Evolutionary conservation across 2,113 vertebrate species (phyloP).

Genomic region (Petrocephalus microphthalmus): DNA sequence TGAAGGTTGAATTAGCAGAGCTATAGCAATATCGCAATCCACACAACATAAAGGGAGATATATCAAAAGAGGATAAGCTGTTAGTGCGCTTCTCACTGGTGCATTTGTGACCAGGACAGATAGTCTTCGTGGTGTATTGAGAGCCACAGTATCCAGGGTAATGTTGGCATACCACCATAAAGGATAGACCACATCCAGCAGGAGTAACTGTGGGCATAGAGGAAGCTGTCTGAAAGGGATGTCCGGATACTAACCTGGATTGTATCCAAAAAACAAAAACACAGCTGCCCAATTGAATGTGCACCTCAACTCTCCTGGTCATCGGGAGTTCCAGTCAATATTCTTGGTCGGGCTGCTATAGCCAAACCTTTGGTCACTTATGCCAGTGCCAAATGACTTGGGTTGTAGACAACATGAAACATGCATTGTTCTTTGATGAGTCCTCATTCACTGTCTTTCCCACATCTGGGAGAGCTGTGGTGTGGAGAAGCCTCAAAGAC

Average conservation of each 20-base stretch:
- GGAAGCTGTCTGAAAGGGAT: no score
- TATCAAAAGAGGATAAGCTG: no score
- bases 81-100: background rate
- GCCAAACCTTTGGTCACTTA: background rate
- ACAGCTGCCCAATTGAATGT: background rate
- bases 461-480: background rate
- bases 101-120: background rate
- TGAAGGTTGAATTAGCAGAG: no score
- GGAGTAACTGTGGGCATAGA: background rate
- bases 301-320: background rate
- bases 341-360: background rate
- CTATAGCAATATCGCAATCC: no score
- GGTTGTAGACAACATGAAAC: no score
- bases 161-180: background rate
- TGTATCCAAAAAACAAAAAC: background rate
- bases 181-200: background rate
- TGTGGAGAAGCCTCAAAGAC: background rate
- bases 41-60: no score
- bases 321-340: background rate
- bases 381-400: background rate
- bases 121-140: background rate
- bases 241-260: no score
- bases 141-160: background rate
- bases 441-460: background rate
- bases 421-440: no score